A percentile compares a stretch with the other conserved stretches of the same genome.
These are phyloP conservation scores for Pollenia griseotomentosa DNA, from an alignment of 2,888 invertebrate genomes.

Conservation along the genomic window DNA sequence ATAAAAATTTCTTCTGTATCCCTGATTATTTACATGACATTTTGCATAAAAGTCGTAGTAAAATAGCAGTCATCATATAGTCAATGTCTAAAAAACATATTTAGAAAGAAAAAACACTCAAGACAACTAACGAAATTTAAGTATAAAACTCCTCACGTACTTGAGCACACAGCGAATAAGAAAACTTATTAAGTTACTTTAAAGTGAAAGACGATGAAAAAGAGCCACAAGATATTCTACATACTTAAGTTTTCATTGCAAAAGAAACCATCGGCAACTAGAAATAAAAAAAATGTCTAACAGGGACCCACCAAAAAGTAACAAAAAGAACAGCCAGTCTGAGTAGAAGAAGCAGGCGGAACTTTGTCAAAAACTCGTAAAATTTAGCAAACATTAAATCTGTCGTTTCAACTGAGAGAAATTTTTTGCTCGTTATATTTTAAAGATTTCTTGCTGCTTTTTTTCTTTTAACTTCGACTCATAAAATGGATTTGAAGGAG, in stretches of 20 bases:
- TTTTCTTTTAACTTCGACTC: background rate
- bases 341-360: conserved; percentile 11
- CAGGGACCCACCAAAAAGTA: background rate
- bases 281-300: background rate
- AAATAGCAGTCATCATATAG: background rate
- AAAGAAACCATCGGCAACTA: background rate
- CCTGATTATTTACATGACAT: conserved; percentile 27
- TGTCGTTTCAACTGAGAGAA: conserved; percentile 53
- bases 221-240: background rate
- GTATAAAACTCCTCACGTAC: conserved; percentile 30
- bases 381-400: conserved; percentile 64
- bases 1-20: background rate
- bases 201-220: background rate
- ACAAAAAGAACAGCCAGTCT: conserved; percentile 19
- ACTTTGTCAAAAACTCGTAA: conserved; percentile 65
- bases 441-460: background rate
- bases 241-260: conserved; percentile 22
- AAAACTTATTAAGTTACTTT: conserved; percentile 28
- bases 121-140: conserved; percentile 8
- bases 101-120: background rate
- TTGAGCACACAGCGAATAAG: background rate
- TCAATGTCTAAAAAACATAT: conserved; percentile 8
- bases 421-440: conserved; percentile 54
- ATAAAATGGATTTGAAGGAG: conserved; percentile 37
- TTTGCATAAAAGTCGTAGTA: conserved; percentile 6